These are phyloP conservation scores for Mamestra brassicae DNA, from an alignment of 2,888 invertebrate species.

Conservation along the genomic window DNA sequence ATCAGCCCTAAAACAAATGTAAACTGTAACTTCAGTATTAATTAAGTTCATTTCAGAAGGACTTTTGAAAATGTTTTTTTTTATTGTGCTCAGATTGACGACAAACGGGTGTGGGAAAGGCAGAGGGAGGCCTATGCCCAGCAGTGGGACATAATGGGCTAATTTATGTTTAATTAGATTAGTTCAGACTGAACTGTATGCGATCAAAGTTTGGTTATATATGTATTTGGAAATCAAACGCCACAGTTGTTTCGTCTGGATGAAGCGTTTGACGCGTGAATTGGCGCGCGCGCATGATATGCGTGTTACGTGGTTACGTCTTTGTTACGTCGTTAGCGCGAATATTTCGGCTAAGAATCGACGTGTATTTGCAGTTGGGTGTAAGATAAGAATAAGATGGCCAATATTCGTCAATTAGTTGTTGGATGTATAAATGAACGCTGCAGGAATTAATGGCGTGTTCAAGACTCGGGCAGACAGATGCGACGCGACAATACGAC, in stretches of 20 bases:
- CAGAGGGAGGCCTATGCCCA: too few species aligned
- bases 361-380: background rate
- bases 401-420: background rate
- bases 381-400: background rate
- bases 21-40: too few species aligned
- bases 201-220: too few species aligned
- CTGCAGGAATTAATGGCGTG: background rate
- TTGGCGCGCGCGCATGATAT: conserved; percentile 38
- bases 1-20: too few species aligned
- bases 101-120: too few species aligned
- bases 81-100: too few species aligned
- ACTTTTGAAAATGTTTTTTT: background rate
- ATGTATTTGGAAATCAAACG: background rate
- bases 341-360: conserved; percentile 30
- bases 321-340: conserved; percentile 33
- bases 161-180: too few species aligned
- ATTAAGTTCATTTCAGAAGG: background rate
- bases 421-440: conserved; percentile 10
- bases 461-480: background rate
- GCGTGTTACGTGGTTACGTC: conserved; percentile 27
- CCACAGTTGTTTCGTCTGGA: conserved; percentile 4
- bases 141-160: too few species aligned
- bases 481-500: too few species aligned
- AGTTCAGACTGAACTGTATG: too few species aligned
- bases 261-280: conserved; percentile 26